phyloP scores from a whole-genome alignment of 2,113 vertebrate genomes.

The Poeciliopsis prolifica region DNA sequence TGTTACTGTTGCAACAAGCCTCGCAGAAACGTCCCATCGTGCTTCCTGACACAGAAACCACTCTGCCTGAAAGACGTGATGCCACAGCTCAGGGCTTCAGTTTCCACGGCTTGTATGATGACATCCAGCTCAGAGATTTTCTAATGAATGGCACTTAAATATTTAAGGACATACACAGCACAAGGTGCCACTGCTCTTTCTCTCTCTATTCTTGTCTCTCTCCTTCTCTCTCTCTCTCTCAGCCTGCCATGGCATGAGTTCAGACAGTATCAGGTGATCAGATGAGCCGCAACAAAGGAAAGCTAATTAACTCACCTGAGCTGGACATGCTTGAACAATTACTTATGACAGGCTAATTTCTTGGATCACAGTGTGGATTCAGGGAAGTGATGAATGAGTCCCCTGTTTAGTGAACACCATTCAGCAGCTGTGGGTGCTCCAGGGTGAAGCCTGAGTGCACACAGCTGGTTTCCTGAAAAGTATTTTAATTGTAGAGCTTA shows the following conservation, averaged over 20 bases:
- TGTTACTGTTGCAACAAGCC: constrained; percentile 28
- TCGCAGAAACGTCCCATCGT: constrained; percentile 37
- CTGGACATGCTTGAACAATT: constrained; percentile 43
- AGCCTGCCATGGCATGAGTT: constrained; percentile 26
- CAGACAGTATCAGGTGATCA: constrained; percentile 60
- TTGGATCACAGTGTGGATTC: constrained; percentile 32
- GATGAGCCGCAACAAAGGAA: constrained; percentile 58
- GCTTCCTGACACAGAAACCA: constrained; percentile 65
- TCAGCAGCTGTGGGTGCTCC: constrained; percentile 1
- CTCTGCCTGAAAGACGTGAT: constrained; percentile 47
- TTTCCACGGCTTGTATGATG: constrained; percentile 62
- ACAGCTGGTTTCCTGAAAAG: constrained; percentile 43
- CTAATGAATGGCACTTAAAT: constrained; percentile 69
- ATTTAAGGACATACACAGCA: constrained; percentile 67
- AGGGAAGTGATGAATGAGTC: constrained; percentile 15
- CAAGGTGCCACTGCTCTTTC: constrained; percentile 64
- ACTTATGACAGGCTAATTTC: constrained; percentile 48
- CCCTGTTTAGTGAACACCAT: not conserved
- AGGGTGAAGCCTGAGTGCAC: constrained; percentile 4
- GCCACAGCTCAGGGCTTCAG: constrained; percentile 37
- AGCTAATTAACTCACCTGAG: constrained; percentile 68
- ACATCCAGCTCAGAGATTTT: constrained; percentile 60
- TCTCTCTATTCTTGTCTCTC: constrained; percentile 6
- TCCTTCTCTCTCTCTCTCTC: constrained; percentile 46
- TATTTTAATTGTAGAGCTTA: constrained; percentile 9